A percentile compares a stretch with the other conserved stretches of the same genome.
These are phyloP conservation scores for Caenorhabditis remanei DNA, from an alignment of 1,140 invertebrate species.

Conservation along the genomic window DNA sequence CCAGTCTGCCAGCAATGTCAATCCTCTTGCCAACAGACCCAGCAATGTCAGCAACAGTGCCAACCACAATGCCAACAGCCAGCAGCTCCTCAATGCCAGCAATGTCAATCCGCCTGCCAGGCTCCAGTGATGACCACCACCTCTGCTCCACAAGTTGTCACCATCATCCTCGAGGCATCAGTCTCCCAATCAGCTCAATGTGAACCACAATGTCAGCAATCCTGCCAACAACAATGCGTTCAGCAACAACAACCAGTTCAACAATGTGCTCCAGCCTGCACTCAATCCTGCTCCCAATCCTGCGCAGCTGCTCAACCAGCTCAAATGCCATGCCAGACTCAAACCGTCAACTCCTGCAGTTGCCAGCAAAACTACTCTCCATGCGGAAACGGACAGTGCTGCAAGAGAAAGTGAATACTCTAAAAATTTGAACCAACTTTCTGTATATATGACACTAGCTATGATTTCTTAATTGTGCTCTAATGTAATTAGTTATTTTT, in stretches of 20 bases:
- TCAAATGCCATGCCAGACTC: conserved; percentile 37
- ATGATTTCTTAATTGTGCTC: background rate
- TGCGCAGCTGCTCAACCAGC: conserved; percentile 47
- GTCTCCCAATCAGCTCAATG: conserved; percentile 56
- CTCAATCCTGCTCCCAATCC: conserved; percentile 44
- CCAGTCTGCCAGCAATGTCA: conserved; percentile 57
- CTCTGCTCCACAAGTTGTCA: conserved; percentile 41
- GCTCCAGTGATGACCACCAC: conserved; percentile 28
- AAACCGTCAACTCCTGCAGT: conserved; percentile 7
- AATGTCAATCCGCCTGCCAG: conserved; percentile 52
- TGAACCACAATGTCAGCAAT: conserved; percentile 51
- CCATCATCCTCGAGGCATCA: conserved; percentile 6
- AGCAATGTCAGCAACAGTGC: conserved; percentile 49
- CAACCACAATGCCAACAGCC: conserved; percentile 38
- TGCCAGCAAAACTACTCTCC: conserved; percentile 59
- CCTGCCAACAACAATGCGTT: conserved; percentile 57
- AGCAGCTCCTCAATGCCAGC: conserved; percentile 50
- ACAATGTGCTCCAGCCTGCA: conserved; percentile 59
- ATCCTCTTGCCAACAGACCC: conserved; percentile 28
- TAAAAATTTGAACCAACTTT: background rate
- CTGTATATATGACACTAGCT: conserved; percentile 31
- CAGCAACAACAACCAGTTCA: conserved; percentile 57
- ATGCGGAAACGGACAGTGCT: conserved; percentile 58
- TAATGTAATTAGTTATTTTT: no score
- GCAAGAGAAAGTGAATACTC: conserved; percentile 31